These are phyloP conservation scores for Trilocha varians DNA, from an alignment of 2,888 invertebrate genomes.

Conservation along the genomic window DNA sequence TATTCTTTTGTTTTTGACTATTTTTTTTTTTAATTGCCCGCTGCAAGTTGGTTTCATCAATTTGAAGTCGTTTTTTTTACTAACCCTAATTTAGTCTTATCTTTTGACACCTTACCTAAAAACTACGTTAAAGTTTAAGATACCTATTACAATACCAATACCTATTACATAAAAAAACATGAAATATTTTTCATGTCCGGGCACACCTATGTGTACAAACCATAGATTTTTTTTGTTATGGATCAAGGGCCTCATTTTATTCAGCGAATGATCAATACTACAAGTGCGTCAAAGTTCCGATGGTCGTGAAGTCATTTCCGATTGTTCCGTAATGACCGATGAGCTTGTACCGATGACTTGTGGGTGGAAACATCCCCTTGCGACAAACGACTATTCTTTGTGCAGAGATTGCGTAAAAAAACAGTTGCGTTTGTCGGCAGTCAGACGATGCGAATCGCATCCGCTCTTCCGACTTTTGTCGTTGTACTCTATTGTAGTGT, in stretches of 20 bases:
- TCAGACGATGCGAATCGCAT: conserved; percentile 66
- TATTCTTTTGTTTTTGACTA: no score
- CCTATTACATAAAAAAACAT: not conserved
- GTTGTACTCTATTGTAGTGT: conserved; percentile 51
- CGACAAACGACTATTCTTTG: conserved; percentile 48
- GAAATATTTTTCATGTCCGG: not conserved
- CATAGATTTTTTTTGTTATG: conserved; percentile 18
- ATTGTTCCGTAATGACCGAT: conserved; percentile 66
- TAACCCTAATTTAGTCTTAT: no score
- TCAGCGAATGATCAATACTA: conserved; percentile 17
- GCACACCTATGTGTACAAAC: conserved; percentile 54
- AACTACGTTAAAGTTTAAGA: no score
- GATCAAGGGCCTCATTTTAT: not conserved
- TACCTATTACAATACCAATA: no score
- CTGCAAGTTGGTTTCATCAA: no score
- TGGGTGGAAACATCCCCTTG: conserved; percentile 72
- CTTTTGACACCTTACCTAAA: no score
- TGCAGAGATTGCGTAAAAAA: conserved; percentile 59
- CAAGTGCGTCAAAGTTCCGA: conserved; percentile 60
- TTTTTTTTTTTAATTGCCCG: no score
- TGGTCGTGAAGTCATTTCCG: conserved; percentile 59
- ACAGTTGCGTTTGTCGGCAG: conserved; percentile 52
- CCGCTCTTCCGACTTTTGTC: conserved; percentile 72
- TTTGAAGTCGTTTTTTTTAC: no score
- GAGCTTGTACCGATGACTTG: conserved; percentile 51